A percentile compares a stretch with the other conserved stretches of the same genome.
Conservation (phyloP, 64 coral and sea anemone species). For the Montipora foliosa region DNA sequence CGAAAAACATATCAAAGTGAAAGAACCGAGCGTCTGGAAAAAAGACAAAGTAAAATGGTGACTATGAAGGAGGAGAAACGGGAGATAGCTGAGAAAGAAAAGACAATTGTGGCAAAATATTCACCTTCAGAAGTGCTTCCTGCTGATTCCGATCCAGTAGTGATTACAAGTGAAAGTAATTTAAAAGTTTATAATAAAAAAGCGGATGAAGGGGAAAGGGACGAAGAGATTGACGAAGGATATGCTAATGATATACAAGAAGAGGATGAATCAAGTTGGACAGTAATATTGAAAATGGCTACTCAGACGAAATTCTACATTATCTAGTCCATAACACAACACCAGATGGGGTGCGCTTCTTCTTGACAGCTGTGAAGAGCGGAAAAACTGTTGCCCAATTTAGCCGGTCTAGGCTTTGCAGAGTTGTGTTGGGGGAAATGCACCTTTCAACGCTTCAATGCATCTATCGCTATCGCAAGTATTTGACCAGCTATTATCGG, state of each 20-base stretch:
- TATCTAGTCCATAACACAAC: too few species aligned
- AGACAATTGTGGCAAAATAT: neutral
- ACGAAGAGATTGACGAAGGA: neutral
- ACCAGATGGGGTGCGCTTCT: too few species aligned
- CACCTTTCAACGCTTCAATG: too few species aligned
- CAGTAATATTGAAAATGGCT: too few species aligned
- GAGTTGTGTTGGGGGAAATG: too few species aligned
- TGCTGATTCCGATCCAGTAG: neutral
- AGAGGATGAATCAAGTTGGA: neutral
- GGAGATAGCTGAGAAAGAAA: neutral
- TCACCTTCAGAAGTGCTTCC: neutral
- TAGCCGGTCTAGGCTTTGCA: too few species aligned
- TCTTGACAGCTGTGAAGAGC: too few species aligned
- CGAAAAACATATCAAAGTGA: neutral
- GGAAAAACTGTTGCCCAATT: too few species aligned
- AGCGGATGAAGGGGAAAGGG: neutral
- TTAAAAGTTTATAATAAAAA: neutral
- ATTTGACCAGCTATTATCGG: too few species aligned
- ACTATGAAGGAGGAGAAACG: neutral
- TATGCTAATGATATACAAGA: neutral
- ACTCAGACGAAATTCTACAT: too few species aligned
- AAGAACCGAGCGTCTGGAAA: neutral
- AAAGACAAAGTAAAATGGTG: neutral
- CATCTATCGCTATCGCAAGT: too few species aligned
- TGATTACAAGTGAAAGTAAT: neutral